phyloP scores from a whole-genome alignment of 2,797 vertebrate genomes.

The Catamblyrhynchus diadema region DNA sequence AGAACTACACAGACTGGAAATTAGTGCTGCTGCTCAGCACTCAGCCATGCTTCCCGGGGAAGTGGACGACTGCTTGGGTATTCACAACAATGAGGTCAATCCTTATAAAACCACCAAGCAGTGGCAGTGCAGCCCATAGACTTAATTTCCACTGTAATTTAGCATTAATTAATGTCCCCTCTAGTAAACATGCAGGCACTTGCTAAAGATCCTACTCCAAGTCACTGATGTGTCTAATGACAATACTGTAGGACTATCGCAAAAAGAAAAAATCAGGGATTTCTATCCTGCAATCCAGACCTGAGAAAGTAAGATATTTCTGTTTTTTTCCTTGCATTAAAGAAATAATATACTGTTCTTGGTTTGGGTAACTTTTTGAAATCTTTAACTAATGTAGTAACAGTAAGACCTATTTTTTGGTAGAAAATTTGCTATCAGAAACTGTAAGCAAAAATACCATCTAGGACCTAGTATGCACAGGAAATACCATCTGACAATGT shows the following conservation, averaged over 20 bases:
- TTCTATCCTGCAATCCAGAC: neutral
- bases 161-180: slow-evolving; percentile 29
- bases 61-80: neutral
- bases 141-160: slow-evolving; percentile 32
- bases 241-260: neutral
- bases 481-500: neutral
- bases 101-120: neutral
- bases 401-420: neutral
- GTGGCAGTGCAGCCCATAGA: neutral
- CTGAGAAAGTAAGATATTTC: neutral
- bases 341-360: neutral
- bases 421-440: neutral
- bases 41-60: neutral
- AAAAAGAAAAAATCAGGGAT: neutral
- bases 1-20: neutral
- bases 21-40: neutral
- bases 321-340: neutral
- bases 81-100: neutral
- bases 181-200: neutral
- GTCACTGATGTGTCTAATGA: neutral
- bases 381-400: neutral
- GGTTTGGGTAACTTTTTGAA: neutral
- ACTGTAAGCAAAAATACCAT: neutral
- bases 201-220: neutral
- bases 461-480: neutral